Evolutionary conservation across 2,113 vertebrate species (phyloP), one percentile per base, ranked within the genome.

Genomic region (Procavia capensis): DNA sequence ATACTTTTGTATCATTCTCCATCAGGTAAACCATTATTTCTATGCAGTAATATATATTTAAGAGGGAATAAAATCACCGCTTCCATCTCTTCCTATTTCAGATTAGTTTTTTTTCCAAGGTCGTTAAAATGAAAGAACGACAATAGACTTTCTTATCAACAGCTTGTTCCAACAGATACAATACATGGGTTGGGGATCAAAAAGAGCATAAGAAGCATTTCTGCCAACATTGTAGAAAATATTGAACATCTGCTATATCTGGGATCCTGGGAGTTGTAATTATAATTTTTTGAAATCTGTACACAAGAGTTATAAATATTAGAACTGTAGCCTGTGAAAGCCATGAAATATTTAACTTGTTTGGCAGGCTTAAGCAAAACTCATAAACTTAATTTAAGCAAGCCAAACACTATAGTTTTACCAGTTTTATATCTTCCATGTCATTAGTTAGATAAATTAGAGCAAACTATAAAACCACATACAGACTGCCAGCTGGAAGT

Each of bases 231-330:
- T 85, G 84, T 98, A 98, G 98, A 98, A 99, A 99, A 98, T 98
- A 98, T 98, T 98, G 98, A 99, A 98, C 99, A 99, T 99, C 98
- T 99, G 99, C 98, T 99, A 66, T 98, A 98, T 98, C 98, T 98
- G 98, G 98, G 98, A 98, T 98, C 98, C 96, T 98, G 98, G 98
- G 99, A 99, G 98, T 98, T 98, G 98, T 99, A 99, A 99, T 99
- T 98, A 99, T 98, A 99, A 98, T 99, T 99, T 97, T 99, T 98
- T 98, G 98, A 99, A 99, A 98, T 98, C 98, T 98, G 98, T 98
- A 98, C 98, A 98, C 98, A 98, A 98, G 98, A 98, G 98, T 99
- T 99, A 99, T 99, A 99, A 99, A 99, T 99, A 99, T 99, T 99
- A 98, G 98, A 99, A 98, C 98, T 98, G 98, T 98, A 98, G 98